These are phyloP conservation scores for Habroteleia sp. DNA, from an alignment of 2,888 invertebrate species.

Conservation along the genomic window DNA sequence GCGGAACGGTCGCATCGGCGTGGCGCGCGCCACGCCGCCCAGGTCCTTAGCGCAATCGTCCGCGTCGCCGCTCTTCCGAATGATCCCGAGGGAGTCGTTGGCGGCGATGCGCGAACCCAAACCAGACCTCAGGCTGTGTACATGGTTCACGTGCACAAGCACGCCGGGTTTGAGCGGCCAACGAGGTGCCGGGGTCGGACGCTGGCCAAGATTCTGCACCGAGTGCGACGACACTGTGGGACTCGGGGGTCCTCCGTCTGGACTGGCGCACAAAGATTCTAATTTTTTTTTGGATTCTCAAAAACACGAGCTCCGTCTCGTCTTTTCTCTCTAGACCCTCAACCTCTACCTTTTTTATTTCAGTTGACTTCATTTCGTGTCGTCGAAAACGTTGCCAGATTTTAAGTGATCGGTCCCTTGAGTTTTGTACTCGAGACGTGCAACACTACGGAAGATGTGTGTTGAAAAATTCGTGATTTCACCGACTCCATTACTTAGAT, in stretches of 20 bases:
- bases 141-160: conserved; percentile 92
- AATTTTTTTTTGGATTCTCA: conserved; percentile 32
- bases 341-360: too few relatives aligned
- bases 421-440: background rate
- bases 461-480: conserved; percentile 2
- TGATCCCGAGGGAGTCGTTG: conserved; percentile 67
- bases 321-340: background rate
- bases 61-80: conserved; percentile 62
- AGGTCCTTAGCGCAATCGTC: conserved; percentile 40
- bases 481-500: background rate
- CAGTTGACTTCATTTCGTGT: background rate
- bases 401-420: conserved; percentile 6
- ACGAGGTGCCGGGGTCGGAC: conserved; percentile 84
- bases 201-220: conserved; percentile 64
- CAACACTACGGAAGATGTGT: background rate
- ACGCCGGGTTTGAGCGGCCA: conserved; percentile 96
- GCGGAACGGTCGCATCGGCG: conserved; percentile 71
- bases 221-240: conserved; percentile 77
- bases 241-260: conserved; percentile 81
- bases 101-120: conserved; percentile 70
- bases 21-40: conserved; percentile 62
- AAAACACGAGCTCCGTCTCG: too few relatives aligned
- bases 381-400: conserved; percentile 13
- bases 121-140: conserved; percentile 84
- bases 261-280: conserved; percentile 74